Evolutionary conservation across 2,888 invertebrate genomes (phyloP).

Genomic region (Dryobotodes eremita): DNA sequence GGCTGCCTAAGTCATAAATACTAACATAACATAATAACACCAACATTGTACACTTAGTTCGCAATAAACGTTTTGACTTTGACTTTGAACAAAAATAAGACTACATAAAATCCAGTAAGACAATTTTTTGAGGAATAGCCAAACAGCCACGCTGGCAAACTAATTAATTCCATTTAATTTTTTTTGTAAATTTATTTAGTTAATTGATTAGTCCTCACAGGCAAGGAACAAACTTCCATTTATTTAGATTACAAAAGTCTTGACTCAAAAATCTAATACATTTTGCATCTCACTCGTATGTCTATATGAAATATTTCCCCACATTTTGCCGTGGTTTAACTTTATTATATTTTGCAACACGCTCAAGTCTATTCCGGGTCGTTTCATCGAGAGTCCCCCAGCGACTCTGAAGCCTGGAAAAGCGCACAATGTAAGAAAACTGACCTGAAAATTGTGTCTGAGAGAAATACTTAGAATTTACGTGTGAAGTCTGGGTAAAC

Average conservation of each 20-base stretch:
- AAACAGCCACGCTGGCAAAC: neutral
- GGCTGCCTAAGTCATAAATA: too few relatives aligned
- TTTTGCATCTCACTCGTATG: neutral
- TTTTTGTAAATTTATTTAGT: neutral
- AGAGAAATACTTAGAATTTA: conserved; percentile 13
- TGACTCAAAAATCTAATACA: neutral
- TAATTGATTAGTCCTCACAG: neutral
- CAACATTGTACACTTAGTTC: too few relatives aligned
- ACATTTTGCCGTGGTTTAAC: conserved; percentile 25
- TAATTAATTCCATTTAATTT: neutral
- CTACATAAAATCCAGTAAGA: neutral
- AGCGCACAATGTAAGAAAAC: conserved; percentile 32
- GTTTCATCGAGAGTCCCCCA: conserved; percentile 25
- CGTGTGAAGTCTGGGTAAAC: conserved; percentile 4
- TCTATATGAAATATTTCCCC: conserved; percentile 7
- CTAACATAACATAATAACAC: too few relatives aligned
- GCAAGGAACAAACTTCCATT: neutral
- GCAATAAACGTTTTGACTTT: too few relatives aligned
- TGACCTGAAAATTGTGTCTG: conserved; percentile 31
- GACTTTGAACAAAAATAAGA: neutral
- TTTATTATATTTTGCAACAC: conserved; percentile 48
- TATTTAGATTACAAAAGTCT: neutral
- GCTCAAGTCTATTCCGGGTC: conserved; percentile 19
- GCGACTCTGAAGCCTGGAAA: conserved; percentile 11
- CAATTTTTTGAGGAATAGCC: neutral